Conservation (phyloP, 2,113 vertebrate genomes). For the Misgurnus mizolepis region DNA sequence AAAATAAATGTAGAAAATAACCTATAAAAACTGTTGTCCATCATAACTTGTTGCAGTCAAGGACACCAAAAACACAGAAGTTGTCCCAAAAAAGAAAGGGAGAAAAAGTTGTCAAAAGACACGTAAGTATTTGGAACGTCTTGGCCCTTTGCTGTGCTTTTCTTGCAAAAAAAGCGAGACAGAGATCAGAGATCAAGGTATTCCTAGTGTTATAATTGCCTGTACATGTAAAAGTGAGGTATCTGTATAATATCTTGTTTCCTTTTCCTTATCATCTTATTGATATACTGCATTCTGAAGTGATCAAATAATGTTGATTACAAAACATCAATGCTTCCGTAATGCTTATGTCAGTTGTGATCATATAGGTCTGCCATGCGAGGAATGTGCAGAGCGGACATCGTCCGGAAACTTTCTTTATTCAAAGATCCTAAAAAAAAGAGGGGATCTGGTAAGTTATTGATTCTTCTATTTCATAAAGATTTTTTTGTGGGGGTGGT, state of each 20-base stretch:
- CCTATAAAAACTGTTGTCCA: constrained; percentile 2
- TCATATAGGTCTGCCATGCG: constrained; percentile 2
- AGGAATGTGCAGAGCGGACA: constrained; percentile 9
- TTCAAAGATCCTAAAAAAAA: neutral
- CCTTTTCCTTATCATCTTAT: constrained; percentile 9
- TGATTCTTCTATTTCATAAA: constrained; percentile 1
- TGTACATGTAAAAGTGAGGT: constrained; percentile 7
- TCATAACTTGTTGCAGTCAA: constrained; percentile 4
- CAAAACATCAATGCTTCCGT: constrained; percentile 3
- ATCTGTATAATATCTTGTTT: constrained; percentile 1
- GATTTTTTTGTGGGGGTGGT: neutral
- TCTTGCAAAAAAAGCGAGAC: neutral
- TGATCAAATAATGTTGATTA: constrained; percentile 5
- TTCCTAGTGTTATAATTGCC: neutral
- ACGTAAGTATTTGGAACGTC: constrained; percentile 7
- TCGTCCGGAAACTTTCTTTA: constrained; percentile 3
- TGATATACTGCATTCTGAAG: constrained; percentile 8
- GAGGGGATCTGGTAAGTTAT: constrained; percentile 1
- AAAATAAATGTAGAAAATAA: constrained; percentile 3
- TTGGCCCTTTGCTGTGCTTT: neutral
- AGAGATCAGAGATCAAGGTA: neutral
- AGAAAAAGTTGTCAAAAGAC: constrained; percentile 1
- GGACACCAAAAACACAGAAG: neutral
- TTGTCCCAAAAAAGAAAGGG: neutral
- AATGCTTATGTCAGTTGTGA: constrained; percentile 7